These are phyloP conservation scores for Oenanthe melanoleuca DNA, from an alignment of 2,113 vertebrate genomes.

Conservation along the genomic window DNA sequence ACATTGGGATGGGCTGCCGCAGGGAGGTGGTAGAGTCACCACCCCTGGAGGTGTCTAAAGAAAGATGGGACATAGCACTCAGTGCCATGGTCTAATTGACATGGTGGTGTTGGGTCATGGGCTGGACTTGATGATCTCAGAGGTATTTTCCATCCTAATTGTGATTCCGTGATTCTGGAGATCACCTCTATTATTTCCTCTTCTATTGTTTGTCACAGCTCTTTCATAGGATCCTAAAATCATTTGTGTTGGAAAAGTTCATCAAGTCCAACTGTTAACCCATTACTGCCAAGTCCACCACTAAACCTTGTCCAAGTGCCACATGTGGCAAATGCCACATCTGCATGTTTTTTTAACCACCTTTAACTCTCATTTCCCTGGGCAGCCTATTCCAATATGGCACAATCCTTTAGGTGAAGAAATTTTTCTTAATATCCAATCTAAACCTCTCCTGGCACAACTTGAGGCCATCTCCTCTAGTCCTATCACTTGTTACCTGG, in stretches of 20 bases:
- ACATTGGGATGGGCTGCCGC: background rate
- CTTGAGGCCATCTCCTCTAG: background rate
- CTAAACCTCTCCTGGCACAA: background rate
- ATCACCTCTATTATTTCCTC: background rate
- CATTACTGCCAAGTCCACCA: background rate
- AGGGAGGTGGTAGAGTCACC: background rate
- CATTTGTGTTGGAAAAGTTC: background rate
- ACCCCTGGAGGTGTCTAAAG: background rate
- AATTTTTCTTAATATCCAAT: background rate
- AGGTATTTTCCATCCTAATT: background rate
- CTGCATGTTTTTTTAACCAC: background rate
- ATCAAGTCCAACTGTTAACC: background rate
- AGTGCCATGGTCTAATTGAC: background rate
- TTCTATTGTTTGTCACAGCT: background rate
- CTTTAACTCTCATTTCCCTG: background rate
- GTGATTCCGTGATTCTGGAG: background rate
- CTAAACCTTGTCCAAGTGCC: background rate
- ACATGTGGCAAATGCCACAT: background rate
- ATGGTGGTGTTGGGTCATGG: accelerated
- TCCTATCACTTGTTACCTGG: accelerated
- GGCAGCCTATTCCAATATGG: background rate
- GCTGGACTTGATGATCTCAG: background rate
- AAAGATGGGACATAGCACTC: accelerated
- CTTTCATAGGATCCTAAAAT: background rate
- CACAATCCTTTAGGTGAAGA: background rate